phyloP scores from a whole-genome alignment of 2,888 invertebrate species.

The Drosophila austrosaltans region DNA sequence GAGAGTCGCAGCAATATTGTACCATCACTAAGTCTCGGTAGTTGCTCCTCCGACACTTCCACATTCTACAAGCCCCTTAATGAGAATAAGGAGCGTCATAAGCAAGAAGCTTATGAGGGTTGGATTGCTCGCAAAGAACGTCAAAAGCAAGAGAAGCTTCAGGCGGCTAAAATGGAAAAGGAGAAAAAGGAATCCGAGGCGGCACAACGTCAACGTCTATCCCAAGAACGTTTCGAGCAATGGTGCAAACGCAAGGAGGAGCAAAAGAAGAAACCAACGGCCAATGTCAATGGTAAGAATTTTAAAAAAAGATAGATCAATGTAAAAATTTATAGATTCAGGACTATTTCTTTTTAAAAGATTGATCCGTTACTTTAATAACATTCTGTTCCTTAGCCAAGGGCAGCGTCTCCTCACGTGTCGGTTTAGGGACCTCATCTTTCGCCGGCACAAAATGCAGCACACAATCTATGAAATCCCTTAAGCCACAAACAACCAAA shows the following conservation, averaged over 20 bases:
- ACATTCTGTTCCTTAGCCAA: background rate
- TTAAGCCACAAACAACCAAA: conserved; percentile 18
- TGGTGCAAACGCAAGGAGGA: conserved; percentile 76
- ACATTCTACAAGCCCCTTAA: conserved; percentile 50
- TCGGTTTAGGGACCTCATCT: conserved; percentile 13
- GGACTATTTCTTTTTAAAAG: too few relatives aligned
- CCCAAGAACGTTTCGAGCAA: conserved; percentile 70
- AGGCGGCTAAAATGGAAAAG: conserved; percentile 62
- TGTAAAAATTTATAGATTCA: too few relatives aligned
- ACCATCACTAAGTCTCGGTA: conserved; percentile 76
- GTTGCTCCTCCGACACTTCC: conserved; percentile 57
- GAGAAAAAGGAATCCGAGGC: conserved; percentile 65
- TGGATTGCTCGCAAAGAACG: conserved; percentile 81
- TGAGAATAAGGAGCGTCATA: conserved; percentile 47
- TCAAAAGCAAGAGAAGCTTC: conserved; percentile 57
- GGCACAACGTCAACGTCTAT: conserved; percentile 47
- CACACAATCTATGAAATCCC: background rate
- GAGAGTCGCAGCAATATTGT: conserved; percentile 65
- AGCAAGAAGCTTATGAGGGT: conserved; percentile 72
- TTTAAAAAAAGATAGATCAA: too few relatives aligned
- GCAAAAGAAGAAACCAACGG: conserved; percentile 40
- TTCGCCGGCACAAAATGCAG: conserved; percentile 2
- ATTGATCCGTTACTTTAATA: background rate
- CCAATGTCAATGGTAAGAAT: background rate
- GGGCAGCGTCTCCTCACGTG: background rate